These are phyloP conservation scores for Genyomyrus donnyi DNA, from an alignment of 2,113 vertebrate species.

Conservation along the genomic window DNA sequence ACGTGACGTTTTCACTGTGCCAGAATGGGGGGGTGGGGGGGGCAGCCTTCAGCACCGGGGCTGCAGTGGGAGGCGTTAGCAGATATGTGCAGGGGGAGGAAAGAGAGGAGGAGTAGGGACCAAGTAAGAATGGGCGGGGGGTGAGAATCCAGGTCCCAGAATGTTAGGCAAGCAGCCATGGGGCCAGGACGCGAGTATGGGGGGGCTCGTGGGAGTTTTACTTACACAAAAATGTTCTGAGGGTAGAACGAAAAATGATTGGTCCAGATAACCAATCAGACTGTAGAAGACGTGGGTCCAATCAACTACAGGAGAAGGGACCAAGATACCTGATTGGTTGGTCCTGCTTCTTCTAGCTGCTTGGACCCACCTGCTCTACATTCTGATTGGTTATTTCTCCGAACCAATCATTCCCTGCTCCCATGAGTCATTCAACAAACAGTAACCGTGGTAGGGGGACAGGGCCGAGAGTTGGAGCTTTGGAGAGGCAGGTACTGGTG, in stretches of 20 bases:
- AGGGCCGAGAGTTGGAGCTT: background rate
- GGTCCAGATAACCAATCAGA: background rate
- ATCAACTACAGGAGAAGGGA: background rate
- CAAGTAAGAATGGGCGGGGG: background rate
- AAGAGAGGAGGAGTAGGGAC: background rate
- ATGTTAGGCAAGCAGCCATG: background rate
- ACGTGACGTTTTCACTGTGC: background rate
- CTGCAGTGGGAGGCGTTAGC: background rate
- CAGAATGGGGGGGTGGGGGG: background rate
- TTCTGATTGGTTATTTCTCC: background rate
- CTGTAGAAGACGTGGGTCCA: background rate
- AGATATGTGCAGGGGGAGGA: background rate
- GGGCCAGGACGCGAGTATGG: background rate
- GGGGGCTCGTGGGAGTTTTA: background rate
- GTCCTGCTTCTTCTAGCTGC: background rate
- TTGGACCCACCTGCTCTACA: background rate
- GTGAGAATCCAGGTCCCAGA: background rate
- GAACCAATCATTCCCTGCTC: background rate
- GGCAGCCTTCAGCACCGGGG: background rate
- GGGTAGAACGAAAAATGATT: background rate
- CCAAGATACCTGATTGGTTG: background rate
- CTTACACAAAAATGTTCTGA: background rate
- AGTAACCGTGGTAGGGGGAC: background rate
- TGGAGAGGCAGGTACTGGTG: constrained; percentile 8
- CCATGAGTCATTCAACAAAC: constrained; percentile 19